A percentile compares a stretch with the other conserved stretches of the same genome.
These are phyloP conservation scores for Leucophenga maculata DNA, from an alignment of 2,888 invertebrate genomes.

Conservation along the genomic window DNA sequence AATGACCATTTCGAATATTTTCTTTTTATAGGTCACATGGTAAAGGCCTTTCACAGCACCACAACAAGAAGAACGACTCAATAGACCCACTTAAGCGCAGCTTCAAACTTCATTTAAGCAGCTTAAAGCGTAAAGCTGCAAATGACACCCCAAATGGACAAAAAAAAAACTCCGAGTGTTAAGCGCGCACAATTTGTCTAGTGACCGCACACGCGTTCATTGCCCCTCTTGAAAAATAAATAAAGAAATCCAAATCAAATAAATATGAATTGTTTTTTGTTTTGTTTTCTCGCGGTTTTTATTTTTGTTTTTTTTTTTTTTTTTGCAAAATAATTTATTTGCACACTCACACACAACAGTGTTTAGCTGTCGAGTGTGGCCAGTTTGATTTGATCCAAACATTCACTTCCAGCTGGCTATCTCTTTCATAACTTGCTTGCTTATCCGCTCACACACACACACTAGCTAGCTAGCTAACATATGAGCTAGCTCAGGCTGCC, in stretches of 20 bases:
- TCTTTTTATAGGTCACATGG: not conserved
- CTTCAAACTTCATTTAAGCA: no score
- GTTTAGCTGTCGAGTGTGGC: slow-evolving; percentile 17
- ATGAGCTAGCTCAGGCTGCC: no score
- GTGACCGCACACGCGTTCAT: no score
- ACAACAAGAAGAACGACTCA: no score
- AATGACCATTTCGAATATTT: not conserved
- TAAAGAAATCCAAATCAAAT: no score
- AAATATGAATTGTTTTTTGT: slow-evolving; percentile 43
- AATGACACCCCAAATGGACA: no score
- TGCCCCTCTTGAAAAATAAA: no score
- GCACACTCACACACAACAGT: not conserved
- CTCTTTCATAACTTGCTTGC: not conserved
- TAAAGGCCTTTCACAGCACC: not conserved
- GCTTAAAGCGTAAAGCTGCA: no score
- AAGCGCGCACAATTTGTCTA: no score
- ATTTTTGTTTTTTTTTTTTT: slow-evolving; percentile 48
- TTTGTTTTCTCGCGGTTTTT: slow-evolving; percentile 47
- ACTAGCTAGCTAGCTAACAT: not conserved
- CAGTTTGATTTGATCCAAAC: not conserved
- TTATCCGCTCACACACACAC: not conserved
- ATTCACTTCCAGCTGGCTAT: slow-evolving; percentile 8
- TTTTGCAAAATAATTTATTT: slow-evolving; percentile 38
- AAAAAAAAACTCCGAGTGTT: no score
- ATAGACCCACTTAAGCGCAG: no score